These are phyloP conservation scores for Cichladusa arquata DNA, from an alignment of 2,113 vertebrate species.

Conservation along the genomic window DNA sequence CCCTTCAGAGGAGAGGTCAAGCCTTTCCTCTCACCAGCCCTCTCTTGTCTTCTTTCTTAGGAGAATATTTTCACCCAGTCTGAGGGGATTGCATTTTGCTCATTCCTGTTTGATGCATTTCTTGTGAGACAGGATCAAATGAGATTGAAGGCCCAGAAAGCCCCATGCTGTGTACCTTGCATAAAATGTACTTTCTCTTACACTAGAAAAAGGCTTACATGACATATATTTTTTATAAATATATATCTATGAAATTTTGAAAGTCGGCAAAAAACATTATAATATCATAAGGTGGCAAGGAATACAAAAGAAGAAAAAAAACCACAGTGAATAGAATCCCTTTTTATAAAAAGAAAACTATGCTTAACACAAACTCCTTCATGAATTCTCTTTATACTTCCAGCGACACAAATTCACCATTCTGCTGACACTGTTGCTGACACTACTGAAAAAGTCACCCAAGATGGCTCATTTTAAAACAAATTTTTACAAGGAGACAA, in stretches of 20 bases:
- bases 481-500: slow-evolving; percentile 14
- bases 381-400: slow-evolving; percentile 64
- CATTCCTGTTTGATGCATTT: neutral
- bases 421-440: slow-evolving; percentile 62
- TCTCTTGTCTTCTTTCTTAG: neutral
- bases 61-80: neutral
- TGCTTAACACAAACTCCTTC: slow-evolving; percentile 58
- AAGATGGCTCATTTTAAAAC: slow-evolving; percentile 33
- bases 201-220: slow-evolving; percentile 44
- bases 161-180: slow-evolving; percentile 20
- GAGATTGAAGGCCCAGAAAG: slow-evolving; percentile 29
- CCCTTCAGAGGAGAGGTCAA: neutral
- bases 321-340: neutral
- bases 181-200: slow-evolving; percentile 20
- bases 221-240: slow-evolving; percentile 51
- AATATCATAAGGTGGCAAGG: slow-evolving; percentile 28
- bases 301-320: slow-evolving; percentile 37
- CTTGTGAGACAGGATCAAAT: slow-evolving; percentile 8
- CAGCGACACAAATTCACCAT: slow-evolving; percentile 30
- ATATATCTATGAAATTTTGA: slow-evolving; percentile 44
- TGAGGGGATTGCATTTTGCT: neutral
- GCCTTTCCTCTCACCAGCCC: neutral
- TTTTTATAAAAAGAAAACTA: neutral
- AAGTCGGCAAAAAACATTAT: slow-evolving; percentile 48
- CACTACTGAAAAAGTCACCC: slow-evolving; percentile 26